Evolutionary conservation across 53 echinoderm and acorn worm species (phyloP).

Genomic region (Pentamera pediparva): DNA sequence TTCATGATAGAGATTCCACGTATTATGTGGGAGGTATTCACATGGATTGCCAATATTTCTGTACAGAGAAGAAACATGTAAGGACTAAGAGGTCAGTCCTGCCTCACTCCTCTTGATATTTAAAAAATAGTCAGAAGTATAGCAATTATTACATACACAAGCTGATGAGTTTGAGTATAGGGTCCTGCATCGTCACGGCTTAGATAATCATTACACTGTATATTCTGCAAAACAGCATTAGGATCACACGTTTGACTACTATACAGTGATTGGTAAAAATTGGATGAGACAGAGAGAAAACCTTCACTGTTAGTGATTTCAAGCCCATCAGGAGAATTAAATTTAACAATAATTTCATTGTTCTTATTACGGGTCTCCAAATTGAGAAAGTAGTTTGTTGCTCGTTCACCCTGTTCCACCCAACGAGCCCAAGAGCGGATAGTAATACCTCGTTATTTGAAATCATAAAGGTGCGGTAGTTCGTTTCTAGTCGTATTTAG

Average conservation of each 20-base stretch:
- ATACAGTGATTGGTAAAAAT: background rate
- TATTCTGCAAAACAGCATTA: background rate
- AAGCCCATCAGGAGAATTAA: background rate
- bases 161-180: background rate
- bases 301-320: background rate
- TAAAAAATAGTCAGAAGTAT: background rate
- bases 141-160: background rate
- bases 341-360: background rate
- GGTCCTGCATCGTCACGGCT: background rate
- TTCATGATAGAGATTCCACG: background rate
- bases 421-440: constrained; percentile 20
- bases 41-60: background rate
- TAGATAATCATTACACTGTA: background rate
- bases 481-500: constrained; percentile 3
- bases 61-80: background rate
- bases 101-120: background rate
- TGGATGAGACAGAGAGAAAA: background rate
- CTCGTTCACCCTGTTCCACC: constrained; percentile 16
- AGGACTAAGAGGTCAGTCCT: background rate
- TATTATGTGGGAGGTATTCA: background rate
- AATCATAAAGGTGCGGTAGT: constrained; percentile 7
- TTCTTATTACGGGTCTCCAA: background rate
- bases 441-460: background rate
- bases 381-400: constrained; percentile 25
- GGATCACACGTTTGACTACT: background rate